phyloP scores from a whole-genome alignment of 2,797 vertebrate species.

The Triplophysa yarkandensis region DNA sequence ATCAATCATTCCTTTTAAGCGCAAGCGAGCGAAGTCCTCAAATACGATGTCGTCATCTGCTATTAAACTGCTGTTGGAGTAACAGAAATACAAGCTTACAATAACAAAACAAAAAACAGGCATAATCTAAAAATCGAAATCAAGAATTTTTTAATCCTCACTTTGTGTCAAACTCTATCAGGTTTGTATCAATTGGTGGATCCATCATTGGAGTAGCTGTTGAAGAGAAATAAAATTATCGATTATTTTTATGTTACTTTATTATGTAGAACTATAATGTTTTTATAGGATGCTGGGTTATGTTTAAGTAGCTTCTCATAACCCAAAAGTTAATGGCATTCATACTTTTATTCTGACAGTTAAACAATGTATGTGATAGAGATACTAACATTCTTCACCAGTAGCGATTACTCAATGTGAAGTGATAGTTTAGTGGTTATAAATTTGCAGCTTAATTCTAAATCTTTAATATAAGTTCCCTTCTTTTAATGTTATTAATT shows the following conservation, averaged over 20 bases:
- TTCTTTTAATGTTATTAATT: too few relatives aligned
- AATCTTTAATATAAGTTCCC: too few relatives aligned
- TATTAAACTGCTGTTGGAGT: slow-evolving; percentile 72
- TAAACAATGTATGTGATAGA: background rate
- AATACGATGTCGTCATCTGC: slow-evolving; percentile 93
- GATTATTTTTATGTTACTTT: background rate
- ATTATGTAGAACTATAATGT: background rate
- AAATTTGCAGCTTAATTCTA: too few relatives aligned
- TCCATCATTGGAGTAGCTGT: slow-evolving; percentile 82
- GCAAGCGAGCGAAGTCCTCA: slow-evolving; percentile 89
- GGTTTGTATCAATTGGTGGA: slow-evolving; percentile 85
- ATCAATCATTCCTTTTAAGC: slow-evolving; percentile 87
- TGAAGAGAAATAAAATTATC: slow-evolving; percentile 48
- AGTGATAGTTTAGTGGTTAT: too few relatives aligned
- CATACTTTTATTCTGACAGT: background rate
- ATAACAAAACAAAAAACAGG: slow-evolving; percentile 14
- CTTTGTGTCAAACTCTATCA: slow-evolving; percentile 93
- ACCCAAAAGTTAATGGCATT: background rate
- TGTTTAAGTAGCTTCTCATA: background rate
- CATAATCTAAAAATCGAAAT: background rate
- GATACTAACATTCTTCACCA: too few relatives aligned
- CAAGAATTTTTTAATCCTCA: slow-evolving; percentile 65
- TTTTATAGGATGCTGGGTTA: background rate
- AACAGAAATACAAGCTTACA: background rate
- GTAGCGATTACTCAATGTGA: too few relatives aligned